Base-by-base conservation (phyloP, 2,888 invertebrate species). In the Hedya salicella region DNA sequence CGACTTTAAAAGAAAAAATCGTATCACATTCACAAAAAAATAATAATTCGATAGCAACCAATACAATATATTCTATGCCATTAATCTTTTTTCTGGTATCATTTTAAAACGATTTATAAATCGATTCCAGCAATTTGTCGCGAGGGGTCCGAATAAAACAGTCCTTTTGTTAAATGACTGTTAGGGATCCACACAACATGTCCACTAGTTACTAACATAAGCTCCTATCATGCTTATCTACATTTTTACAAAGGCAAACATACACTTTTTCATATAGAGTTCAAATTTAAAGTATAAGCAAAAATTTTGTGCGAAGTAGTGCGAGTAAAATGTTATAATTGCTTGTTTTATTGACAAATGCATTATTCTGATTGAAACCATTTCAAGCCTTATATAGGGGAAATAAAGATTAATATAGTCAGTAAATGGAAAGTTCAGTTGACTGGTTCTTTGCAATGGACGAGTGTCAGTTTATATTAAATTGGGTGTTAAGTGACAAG, bases 321-420 rank as follows among this genome's bases (percentile, higher is more conserved):
- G 14, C 13, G 46, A 71, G 69, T 68, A 71, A 70, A 68, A 74
- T 74, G 78, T 76, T 78, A 82, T 85, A 87, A 89, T 88, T 82
- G 85, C 83, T 84, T 88, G 88, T 88, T 88, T 82, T 80, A 78
- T 69, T 88, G 86, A 88, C 85, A 86, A 88, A 88, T 86, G 86
- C 76, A 75, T 60, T 61, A 36, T n/a, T 59, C 19, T 30, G 39
- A 61, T 21, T 49, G 57, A 42, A 62, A 60, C 69, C 62, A 54
- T 69, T 66, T 61, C 53, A 61, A 42, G 30, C 42, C 21, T 32
- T 48, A 54, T 66, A 21, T 30, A 21, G 48, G 46, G 21, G 65
- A 53, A 60, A 65, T 60, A 65, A 42, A 44, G 60, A 46, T 66
- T 61, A 60, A 60, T 66, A 61, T 61, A 42, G 25, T 16, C 21